Base-by-base conservation (phyloP, 2,113 vertebrate species). In the Periophthalmodon schlosseri region DNA sequence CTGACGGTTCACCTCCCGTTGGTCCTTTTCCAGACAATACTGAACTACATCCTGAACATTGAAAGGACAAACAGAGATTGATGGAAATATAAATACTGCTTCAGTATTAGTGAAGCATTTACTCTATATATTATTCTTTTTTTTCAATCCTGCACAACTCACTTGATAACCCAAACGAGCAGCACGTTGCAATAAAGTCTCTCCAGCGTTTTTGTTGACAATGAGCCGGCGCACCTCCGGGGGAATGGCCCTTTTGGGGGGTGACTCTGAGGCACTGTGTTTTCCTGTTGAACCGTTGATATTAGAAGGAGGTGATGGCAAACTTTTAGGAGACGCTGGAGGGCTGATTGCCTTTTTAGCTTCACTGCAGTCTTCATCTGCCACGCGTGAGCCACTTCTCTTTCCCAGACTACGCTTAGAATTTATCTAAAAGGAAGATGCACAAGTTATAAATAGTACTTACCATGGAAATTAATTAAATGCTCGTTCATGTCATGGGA, bases 101-200 rank as follows among this genome's bases (percentile, higher is more conserved):
- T 52, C 20, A 56, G n/a, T n/a, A 56, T 56, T 21, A 21, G 18
- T 21, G 20, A 20, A 56, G 8, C n/a, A 21, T 56, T 21, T 56
- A 44, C 39, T 44, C 39, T 44, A 44, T 44, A 44, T 10, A 44
- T 44, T 44, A 44, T 44, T 2, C 9, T 9, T 49, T 49, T 49
- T 16, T 49, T 15, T 11, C 8, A 56, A 54, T 20, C 1, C 16
- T 21, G 7, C 3, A 68, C 47, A 28, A 23, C 46, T 15, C 66
- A 98, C 98, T 95, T 98, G 96, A 84, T 99, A 99, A 72, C 97
- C 98, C 46, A 99, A 92, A 58, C 98, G 95, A 2, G 98, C 97
- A 0, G 97, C 98, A 39, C 97, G 94, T 79, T 99, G 98, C 80
- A 99, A 91, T 56, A 99, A 89, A 0, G 98, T 99, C 92, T 99